Percentiles rank a stretch among this genome's conserved stretches.
phyloP scores from a whole-genome alignment of 2,797 vertebrate genomes.

The Erethizon dorsatum region DNA sequence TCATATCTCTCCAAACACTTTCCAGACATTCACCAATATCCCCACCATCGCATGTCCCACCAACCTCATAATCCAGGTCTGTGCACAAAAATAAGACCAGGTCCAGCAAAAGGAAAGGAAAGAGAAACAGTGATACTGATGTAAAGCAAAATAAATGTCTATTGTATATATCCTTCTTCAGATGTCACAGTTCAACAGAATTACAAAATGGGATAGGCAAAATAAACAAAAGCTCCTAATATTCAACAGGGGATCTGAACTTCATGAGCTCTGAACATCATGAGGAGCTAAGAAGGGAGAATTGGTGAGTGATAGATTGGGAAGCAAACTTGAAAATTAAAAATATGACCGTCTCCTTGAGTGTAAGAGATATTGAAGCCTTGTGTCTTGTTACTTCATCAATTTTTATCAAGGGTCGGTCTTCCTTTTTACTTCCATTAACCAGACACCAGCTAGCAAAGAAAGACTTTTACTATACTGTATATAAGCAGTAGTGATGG shows the following conservation, averaged over 20 bases:
- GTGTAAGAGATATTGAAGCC: neutral
- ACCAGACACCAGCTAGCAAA: neutral
- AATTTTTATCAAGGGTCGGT: neutral
- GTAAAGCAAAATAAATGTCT: neutral
- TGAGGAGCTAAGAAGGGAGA: neutral
- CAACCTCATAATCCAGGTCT: neutral
- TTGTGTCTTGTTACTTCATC: neutral
- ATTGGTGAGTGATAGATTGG: neutral
- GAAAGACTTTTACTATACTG: neutral
- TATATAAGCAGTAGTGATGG: accelerated
- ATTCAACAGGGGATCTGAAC: neutral
- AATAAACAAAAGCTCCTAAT: neutral
- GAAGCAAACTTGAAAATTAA: neutral
- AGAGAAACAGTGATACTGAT: neutral
- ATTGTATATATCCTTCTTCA: neutral
- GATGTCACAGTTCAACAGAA: neutral
- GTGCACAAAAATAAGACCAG: neutral
- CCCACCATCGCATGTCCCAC: neutral
- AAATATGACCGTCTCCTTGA: neutral
- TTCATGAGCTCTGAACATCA: neutral
- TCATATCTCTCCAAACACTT: neutral
- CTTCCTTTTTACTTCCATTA: neutral
- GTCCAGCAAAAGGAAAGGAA: neutral
- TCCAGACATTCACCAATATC: neutral
- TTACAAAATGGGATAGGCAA: neutral